Evolutionary conservation across 2,797 vertebrate genomes (phyloP), one percentile per base, ranked within the genome.

Genomic region (Linurgus olivaceus): DNA sequence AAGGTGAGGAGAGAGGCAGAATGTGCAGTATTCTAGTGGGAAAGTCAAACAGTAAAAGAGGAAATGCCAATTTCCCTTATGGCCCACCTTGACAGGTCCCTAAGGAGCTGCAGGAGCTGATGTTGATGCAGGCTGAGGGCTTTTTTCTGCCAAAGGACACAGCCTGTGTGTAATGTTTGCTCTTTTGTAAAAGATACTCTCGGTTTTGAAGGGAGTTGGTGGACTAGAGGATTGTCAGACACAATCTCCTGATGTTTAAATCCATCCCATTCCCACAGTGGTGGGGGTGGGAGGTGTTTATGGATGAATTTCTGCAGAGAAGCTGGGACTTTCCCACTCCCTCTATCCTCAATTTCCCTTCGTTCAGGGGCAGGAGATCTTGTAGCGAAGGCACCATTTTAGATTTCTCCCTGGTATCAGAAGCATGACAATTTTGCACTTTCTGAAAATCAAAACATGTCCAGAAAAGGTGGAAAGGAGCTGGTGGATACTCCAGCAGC

Each of bases 1-100:
- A 66, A 50, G 50, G 68, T 0, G 1, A 86, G 66, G 73, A 42
- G 25, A 72, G 47, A 37, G n/a, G 47, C 37, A 65, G 45, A 87
- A 35, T 0, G 0, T 1, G 3, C 11, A 18, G 9, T 4, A 11
- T 59, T 45, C 21, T 47, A 7, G 11, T 50, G 52, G 52, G 47
- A 80, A 71, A 48, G 37, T 71, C 68, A 44, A 58, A 42, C 5
- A 63, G 62, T 28, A n/a, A 10, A 63, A 74, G 12, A 78, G 28
- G 18, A 33, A 37, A 55, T 24, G 31, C 11, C 4, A 5, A 2
- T 15, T 73, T 86, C 29, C 12, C 33, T 25, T 3, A 19, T 20
- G 3, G 1, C 17, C 31, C 42, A 35, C 50, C 71, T 75, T 77
- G 61, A 10, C 24, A 44, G 48, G 13, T n/a, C 45, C 54, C 48